Percentiles rank a stretch among this genome's conserved stretches.
phyloP scores from a whole-genome alignment of 2,113 vertebrate species.

The Acrocephalus kingi region DNA sequence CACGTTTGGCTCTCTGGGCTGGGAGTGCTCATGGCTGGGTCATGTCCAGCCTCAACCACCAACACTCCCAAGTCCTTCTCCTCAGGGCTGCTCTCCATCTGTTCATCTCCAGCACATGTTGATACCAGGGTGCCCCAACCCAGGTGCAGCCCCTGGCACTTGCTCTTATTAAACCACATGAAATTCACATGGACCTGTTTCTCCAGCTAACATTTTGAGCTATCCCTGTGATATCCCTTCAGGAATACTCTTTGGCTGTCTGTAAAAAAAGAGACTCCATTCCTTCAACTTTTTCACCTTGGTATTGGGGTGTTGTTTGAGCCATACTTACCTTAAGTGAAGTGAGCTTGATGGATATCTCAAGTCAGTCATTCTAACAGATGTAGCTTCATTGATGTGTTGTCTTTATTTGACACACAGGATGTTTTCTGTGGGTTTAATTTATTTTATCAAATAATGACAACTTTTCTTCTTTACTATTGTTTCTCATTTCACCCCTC shows the following conservation, averaged over 20 bases:
- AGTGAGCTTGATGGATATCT: background rate
- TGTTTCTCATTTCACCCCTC: background rate
- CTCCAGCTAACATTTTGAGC: background rate
- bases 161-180: background rate
- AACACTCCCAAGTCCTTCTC: too few species aligned
- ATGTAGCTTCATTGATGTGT: background rate
- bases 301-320: background rate
- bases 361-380: background rate
- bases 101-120: background rate
- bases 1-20: fast-evolving
- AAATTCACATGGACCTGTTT: background rate
- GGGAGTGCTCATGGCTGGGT: background rate
- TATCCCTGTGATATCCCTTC: background rate
- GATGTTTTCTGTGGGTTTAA: background rate
- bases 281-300: background rate
- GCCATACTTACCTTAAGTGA: background rate
- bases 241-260: background rate
- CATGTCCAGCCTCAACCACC: background rate
- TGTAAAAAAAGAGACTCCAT: background rate
- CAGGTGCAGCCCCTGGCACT: background rate
- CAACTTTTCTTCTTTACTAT: background rate
- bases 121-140: fast-evolving
- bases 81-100: background rate
- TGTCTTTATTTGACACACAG: background rate
- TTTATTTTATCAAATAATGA: background rate